Percentiles rank a stretch among this genome's conserved stretches.
phyloP scores from a whole-genome alignment of 2,113 vertebrate genomes.

The Melanerpes formicivorus region DNA sequence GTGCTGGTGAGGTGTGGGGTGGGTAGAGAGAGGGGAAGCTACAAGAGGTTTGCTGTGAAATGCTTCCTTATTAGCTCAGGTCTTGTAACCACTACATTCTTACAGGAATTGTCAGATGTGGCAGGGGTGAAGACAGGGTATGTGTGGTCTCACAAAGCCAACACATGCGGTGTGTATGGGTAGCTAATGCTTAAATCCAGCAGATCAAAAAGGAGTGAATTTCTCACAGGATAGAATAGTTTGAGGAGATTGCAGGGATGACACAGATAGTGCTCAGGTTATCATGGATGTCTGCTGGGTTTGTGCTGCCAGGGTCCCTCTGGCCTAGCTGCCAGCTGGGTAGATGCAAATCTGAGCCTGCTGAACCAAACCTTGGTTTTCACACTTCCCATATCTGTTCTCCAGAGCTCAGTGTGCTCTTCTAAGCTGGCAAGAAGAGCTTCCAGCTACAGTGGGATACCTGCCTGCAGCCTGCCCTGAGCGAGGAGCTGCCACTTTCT shows the following conservation, averaged over 20 bases:
- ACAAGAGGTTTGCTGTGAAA: neutral
- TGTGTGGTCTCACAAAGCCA: neutral
- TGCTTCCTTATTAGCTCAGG: neutral
- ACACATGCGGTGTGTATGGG: neutral
- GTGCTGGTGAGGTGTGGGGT: neutral
- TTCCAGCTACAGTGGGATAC: neutral
- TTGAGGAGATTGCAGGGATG: neutral
- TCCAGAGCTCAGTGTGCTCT: neutral
- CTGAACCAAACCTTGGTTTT: fast-evolving
- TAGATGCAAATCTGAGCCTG: fast-evolving
- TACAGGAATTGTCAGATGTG: neutral
- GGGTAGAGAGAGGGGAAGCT: neutral
- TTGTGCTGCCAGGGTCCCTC: neutral
- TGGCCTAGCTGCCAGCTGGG: neutral
- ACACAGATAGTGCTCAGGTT: neutral
- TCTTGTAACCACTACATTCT: fast-evolving
- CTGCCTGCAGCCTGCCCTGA: neutral
- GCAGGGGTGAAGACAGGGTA: neutral
- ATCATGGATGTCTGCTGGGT: fast-evolving
- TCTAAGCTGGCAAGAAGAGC: neutral
- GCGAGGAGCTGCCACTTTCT: neutral
- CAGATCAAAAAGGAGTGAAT: neutral
- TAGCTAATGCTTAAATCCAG: neutral
- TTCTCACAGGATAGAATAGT: neutral
- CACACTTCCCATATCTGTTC: fast-evolving